phyloP scores from a whole-genome alignment of 2,888 invertebrate species.

The Lepidonotus clava region DNA sequence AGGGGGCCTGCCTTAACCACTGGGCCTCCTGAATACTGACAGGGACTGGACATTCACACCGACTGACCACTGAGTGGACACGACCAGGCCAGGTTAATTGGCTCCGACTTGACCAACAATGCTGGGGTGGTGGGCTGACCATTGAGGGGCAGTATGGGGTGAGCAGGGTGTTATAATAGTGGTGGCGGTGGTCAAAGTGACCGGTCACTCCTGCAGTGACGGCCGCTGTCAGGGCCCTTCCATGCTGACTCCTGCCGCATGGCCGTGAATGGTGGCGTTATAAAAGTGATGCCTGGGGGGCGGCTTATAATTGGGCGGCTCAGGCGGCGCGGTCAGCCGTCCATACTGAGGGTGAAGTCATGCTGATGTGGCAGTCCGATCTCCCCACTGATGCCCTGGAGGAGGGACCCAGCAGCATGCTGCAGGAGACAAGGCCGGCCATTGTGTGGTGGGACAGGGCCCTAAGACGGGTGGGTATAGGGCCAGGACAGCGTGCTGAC shows the following conservation, averaged over 20 bases:
- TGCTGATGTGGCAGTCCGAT: background rate
- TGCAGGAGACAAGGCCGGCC: background rate
- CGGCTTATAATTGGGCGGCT: constrained; percentile 17
- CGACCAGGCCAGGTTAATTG: constrained; percentile 15
- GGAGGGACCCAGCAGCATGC: background rate
- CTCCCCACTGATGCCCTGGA: background rate
- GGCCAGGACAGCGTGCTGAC: too few relatives aligned
- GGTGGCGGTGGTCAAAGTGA: background rate
- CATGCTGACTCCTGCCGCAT: background rate
- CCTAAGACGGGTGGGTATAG: background rate
- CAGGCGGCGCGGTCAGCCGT: background rate
- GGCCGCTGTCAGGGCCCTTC: background rate
- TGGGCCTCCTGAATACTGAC: background rate
- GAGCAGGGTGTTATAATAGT: background rate
- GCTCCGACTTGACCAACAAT: constrained; percentile 34
- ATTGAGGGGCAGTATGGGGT: background rate
- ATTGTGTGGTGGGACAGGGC: background rate
- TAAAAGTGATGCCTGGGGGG: background rate
- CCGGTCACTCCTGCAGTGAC: background rate
- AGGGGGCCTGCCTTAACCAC: too few relatives aligned
- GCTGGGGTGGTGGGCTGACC: constrained; percentile 1
- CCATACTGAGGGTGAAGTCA: background rate
- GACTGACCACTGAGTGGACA: constrained; percentile 36
- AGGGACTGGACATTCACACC: constrained; percentile 1
- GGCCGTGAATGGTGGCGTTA: background rate